Evolutionary conservation across 2,888 invertebrate genomes (phyloP).

Genomic region (Pinctada fucata): DNA sequence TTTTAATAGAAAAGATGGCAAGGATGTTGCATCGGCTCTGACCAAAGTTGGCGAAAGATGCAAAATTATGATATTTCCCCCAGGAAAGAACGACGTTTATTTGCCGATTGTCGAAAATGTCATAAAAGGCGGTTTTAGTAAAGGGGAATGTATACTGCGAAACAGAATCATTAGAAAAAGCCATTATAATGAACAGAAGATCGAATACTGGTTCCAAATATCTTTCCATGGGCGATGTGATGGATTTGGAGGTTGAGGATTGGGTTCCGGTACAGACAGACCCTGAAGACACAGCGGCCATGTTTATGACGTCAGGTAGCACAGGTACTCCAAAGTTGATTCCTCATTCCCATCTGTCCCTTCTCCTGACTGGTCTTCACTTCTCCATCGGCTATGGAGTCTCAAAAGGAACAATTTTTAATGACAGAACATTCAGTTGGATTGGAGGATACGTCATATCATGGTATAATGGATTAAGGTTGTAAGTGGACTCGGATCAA

Average conservation of each 20-base stretch:
- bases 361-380: not conserved
- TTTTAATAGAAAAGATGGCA: conserved; percentile 1
- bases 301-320: conserved; percentile 1
- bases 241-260: too few species aligned
- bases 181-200: too few species aligned
- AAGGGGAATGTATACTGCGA: too few species aligned
- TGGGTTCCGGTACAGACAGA: not conserved
- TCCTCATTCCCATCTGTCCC: not conserved
- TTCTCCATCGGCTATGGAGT: not conserved
- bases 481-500: too few species aligned
- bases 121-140: too few species aligned
- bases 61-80: not conserved
- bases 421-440: too few species aligned
- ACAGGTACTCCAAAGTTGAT: not conserved
- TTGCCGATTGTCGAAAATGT: not conserved
- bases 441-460: too few species aligned
- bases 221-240: too few species aligned
- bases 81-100: not conserved
- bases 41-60: not conserved
- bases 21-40: not conserved
- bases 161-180: too few species aligned
- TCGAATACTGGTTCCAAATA: too few species aligned
- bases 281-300: not conserved
- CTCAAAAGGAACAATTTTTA: too few species aligned
- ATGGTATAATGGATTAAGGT: too few species aligned